Evolutionary conservation across 1,140 invertebrate genomes (phyloP), one percentile per base, ranked within the genome.

Genomic region (Portunus trituberculatus): DNA sequence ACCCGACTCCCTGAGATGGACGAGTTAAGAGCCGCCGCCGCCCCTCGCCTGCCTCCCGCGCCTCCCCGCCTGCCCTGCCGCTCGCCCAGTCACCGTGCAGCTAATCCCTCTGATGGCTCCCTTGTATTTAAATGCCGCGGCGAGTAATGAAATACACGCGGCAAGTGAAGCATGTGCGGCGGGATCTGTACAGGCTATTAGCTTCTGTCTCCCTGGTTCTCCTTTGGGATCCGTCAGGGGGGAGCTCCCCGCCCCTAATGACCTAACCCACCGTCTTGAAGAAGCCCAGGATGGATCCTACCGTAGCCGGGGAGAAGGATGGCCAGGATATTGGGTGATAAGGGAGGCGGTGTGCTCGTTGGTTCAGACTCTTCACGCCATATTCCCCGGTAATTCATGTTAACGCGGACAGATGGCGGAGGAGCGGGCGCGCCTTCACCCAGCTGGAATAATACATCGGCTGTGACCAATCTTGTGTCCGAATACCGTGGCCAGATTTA

Each of bases 301-400:
- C 92, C 31, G 83, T 67, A 86, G 76, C 39, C 45, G 76, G 92
- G 76, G 76, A 10, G 39, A 93, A 93, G 92, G 92, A 48, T 48
- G 92, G 29, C 28, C 32, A 14, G 92, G 92, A 48, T 48, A 29
- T 86, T 86, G 52, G 25, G 29, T 29, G 83, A 39, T 83, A 93
- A 28, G 52, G 67, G 67, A 76, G 29, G 76, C 46, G 84, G 12
- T 87, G 83, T 46, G 48, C 28, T 76, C 83, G 28, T 46, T 45
- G 14, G 4, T 10, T 25, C n/a, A 39, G 48, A 87, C 29, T 48
- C 82, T 48, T 48, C 45, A 87, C 83, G 92, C 92, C 92, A 84
- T 93, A 84, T 93, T 84, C 92, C 84, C 86, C 46, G 92, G 92
- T 93, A 93, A 93, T 93, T 93, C 92, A 93, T 93, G 92, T 52